phyloP scores from a whole-genome alignment of 2,797 vertebrate species.

The Sebastolobus altivelis region DNA sequence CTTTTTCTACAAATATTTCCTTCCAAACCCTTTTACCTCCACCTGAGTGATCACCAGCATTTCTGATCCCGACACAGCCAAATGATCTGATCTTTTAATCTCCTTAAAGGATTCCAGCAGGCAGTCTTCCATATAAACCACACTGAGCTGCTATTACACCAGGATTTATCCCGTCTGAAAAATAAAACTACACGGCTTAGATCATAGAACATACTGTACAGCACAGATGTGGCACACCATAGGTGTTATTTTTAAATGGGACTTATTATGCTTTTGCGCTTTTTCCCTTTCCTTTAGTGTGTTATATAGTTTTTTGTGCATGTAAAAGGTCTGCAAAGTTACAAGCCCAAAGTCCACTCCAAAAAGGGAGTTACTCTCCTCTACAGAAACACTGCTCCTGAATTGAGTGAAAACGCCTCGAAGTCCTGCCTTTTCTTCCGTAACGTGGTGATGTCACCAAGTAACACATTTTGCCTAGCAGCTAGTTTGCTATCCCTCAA shows the following conservation, averaged over 20 bases:
- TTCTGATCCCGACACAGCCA: conserved; percentile 49
- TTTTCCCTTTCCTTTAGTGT: neutral
- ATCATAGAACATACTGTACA: conserved; percentile 8
- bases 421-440: no score
- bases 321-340: neutral
- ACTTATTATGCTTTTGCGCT: neutral
- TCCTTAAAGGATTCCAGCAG: conserved; percentile 52
- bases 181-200: conserved; percentile 1
- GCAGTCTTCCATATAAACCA: conserved; percentile 49
- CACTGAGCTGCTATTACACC: conserved; percentile 51
- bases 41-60: conserved; percentile 54
- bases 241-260: neutral
- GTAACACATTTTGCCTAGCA: no score
- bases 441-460: no score
- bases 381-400: no score
- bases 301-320: neutral
- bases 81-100: conserved; percentile 69
- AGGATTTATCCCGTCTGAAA: conserved; percentile 29
- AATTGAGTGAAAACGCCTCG: no score
- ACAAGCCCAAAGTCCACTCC: no score
- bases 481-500: no score
- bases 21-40: conserved; percentile 42
- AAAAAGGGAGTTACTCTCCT: neutral
- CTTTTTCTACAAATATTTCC: conserved; percentile 17
- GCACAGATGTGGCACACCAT: neutral